Conservation (phyloP, 37 sponge, comb jelly and placozoan species). For the Aphrocallistes beatrix region DNA sequence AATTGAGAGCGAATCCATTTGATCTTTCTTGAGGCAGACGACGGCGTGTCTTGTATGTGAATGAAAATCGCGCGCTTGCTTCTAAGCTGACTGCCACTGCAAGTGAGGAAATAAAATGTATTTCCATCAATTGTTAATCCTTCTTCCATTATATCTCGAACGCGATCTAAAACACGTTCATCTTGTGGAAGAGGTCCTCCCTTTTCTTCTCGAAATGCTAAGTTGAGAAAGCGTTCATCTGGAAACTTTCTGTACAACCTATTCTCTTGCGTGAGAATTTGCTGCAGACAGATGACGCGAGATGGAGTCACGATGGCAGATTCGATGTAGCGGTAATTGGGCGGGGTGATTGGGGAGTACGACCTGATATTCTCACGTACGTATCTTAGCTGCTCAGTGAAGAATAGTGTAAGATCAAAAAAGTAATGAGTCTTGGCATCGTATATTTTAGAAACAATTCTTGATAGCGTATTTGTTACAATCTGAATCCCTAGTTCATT, state of each 20-base stretch:
- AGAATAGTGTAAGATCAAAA: neutral
- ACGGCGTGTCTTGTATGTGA: neutral
- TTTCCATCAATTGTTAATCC: neutral
- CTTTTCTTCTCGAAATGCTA: neutral
- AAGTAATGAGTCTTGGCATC: neutral
- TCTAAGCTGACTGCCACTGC: neutral
- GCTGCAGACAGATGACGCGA: constrained; percentile 10
- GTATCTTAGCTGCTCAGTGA: neutral
- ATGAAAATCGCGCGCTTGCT: neutral
- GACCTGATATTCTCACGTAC: neutral
- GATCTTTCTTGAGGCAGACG: neutral
- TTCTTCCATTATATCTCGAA: neutral
- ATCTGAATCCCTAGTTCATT: too few relatives aligned
- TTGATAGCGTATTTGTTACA: too few relatives aligned
- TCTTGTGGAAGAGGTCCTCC: neutral
- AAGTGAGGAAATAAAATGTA: neutral
- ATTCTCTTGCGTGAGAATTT: neutral
- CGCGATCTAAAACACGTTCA: neutral
- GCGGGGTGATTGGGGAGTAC: neutral
- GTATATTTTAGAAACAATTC: too few relatives aligned
- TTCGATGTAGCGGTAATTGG: neutral
- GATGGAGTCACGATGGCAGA: constrained; percentile 10
- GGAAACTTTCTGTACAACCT: neutral
- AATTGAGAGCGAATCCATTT: neutral
- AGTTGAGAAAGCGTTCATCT: neutral